Evolutionary conservation across 1,140 invertebrate species (phyloP), one percentile per base, ranked within the genome.

Genomic region (Anastrepha ludens): DNA sequence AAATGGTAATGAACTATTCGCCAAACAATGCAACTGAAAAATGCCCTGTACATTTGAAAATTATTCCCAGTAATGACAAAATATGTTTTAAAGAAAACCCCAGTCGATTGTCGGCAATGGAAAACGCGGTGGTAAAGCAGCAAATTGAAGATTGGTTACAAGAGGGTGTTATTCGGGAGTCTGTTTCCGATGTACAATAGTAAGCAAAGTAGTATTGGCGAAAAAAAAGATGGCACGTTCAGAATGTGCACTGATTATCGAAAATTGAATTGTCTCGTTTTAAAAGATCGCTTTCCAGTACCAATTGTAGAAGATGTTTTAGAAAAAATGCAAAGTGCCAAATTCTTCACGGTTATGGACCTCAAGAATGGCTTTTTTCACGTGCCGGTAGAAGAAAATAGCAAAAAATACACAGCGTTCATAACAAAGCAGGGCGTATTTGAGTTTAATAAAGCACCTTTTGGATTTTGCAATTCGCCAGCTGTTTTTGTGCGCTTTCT

Each of bases 121-220:
- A 74, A 39, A 5, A 13, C 9, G 64, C 39, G 4, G 47, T 59
- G 17, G 50, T 87, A 4, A 39, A 70, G 15, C 60, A 62, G 3
- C 87, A 87, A 64, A n/a, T 87, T 0, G 8, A 59, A 41, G 64
- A 88, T 0, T 88, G 87, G 87, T n/a, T 88, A 13, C 44, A 60
- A 58, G 2, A 47, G 7, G 74, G 70, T 13, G 81, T 88, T 17
- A 15, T 88, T 13, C 39, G 86, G n/a, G 29, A 85, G 55, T 74
- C 62, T 17, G 50, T 5, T 29, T 87, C 86, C 7, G 59, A 85
- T 13, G 85, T 50, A n/a, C n/a, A n/a, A n/a, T n/a, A 58, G 90
- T 90, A 15, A 91, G 90, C 60, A 85, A 9, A 50, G 20, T 86
- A 9, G 85, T 88, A 44, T 6, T 88, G 11, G 85, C 41, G 50